phyloP scores from a whole-genome alignment of 2,888 invertebrate genomes.

The Zhuqinia jingwanae region DNA sequence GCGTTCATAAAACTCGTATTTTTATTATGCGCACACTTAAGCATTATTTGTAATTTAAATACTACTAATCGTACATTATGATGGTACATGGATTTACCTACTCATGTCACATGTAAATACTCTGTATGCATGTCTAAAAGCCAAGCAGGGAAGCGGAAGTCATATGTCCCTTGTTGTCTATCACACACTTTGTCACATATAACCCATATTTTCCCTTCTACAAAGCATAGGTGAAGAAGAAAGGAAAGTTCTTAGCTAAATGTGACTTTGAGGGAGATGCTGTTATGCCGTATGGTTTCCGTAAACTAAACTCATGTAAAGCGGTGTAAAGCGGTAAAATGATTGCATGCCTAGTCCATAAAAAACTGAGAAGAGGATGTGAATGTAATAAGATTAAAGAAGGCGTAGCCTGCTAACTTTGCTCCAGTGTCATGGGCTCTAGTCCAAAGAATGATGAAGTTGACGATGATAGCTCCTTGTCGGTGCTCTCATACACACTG shows the following conservation, averaged over 20 bases:
- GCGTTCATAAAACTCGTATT: background rate
- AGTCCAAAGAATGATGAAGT: conserved; percentile 41
- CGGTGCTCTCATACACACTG: conserved; percentile 12
- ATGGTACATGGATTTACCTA: background rate
- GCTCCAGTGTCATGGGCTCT: too few species aligned
- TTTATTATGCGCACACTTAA: background rate
- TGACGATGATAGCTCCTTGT: conserved; percentile 48
- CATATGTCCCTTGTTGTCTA: conserved; percentile 24
- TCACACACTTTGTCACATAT: background rate
- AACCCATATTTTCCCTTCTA: background rate
- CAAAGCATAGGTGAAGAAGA: background rate
- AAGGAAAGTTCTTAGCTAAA: conserved; percentile 49
- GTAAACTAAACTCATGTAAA: background rate
- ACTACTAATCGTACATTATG: background rate
- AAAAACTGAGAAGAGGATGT: conserved; percentile 15
- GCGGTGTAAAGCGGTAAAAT: background rate
- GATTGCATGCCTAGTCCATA: background rate
- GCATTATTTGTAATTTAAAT: background rate
- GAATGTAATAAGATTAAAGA: conserved; percentile 50
- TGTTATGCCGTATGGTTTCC: background rate
- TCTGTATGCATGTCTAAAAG: background rate
- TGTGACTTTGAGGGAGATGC: conserved; percentile 48
- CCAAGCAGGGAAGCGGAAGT: conserved; percentile 8
- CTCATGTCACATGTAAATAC: background rate
- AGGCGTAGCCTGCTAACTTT: background rate